Percentiles rank a stretch among this genome's conserved stretches.
phyloP scores from a whole-genome alignment of 2,113 vertebrate genomes.

The Fulmarus glacialis region DNA sequence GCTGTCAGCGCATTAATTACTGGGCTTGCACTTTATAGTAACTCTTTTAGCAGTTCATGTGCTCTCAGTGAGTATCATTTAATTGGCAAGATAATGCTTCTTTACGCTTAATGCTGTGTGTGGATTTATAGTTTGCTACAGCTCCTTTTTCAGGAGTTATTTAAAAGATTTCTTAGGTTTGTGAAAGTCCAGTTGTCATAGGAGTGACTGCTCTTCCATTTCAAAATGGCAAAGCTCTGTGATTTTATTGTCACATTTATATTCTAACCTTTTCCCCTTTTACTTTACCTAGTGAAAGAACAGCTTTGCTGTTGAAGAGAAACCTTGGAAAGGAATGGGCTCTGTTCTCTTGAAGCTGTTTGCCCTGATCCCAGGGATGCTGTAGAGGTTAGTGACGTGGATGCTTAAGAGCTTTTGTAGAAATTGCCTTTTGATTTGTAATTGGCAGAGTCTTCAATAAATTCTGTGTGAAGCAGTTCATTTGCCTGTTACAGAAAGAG shows the following conservation, averaged over 20 bases:
- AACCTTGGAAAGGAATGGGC: constrained; percentile 29
- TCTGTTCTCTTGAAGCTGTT: constrained; percentile 34
- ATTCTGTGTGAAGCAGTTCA: not conserved
- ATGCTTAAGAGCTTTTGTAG: not conserved
- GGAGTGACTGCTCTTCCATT: not conserved
- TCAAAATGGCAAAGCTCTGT: not conserved
- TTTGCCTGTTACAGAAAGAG: not conserved
- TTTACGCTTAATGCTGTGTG: not conserved
- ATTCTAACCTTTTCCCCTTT: constrained; percentile 33
- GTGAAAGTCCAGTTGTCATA: not conserved
- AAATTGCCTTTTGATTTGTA: constrained; percentile 12
- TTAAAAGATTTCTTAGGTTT: not conserved
- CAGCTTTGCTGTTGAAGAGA: constrained; percentile 41
- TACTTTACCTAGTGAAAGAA: constrained; percentile 12
- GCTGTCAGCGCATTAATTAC: not conserved
- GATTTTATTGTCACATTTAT: not conserved
- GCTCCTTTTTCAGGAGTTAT: not conserved
- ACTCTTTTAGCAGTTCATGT: not conserved
- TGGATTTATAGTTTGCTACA: not conserved
- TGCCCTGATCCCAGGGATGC: constrained; percentile 37
- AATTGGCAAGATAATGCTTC: not conserved
- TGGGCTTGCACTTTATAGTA: not conserved
- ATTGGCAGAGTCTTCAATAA: not conserved
- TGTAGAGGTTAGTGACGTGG: constrained; percentile 49
- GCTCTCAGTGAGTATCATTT: not conserved